These are phyloP conservation scores for Ibidorhyncha struthersii DNA, from an alignment of 2,113 vertebrate genomes.

Conservation along the genomic window DNA sequence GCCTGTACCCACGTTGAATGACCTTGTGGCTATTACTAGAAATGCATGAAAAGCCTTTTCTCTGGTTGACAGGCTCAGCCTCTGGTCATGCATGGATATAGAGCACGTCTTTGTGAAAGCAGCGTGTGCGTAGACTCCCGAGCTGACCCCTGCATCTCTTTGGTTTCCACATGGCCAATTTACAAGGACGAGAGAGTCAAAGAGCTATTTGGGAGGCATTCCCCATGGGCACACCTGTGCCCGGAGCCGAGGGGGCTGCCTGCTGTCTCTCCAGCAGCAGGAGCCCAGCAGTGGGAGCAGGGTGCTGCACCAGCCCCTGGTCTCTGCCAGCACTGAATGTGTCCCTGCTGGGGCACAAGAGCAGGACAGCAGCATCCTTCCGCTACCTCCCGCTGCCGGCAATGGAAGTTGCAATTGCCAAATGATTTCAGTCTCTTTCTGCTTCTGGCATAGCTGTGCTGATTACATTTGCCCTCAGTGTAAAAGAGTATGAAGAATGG, in stretches of 20 bases:
- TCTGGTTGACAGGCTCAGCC: background rate
- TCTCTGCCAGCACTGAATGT: background rate
- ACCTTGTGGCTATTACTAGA: conserved; percentile 38
- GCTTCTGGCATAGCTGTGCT: background rate
- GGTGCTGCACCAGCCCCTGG: background rate
- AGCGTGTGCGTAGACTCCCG: background rate
- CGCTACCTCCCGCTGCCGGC: background rate
- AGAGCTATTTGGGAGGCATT: background rate
- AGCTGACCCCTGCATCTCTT: background rate
- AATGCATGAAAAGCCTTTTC: conserved; percentile 33
- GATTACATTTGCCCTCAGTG: background rate
- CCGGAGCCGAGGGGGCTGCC: fast-evolving
- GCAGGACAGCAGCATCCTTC: background rate
- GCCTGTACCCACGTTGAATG: background rate
- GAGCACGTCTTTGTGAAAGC: background rate
- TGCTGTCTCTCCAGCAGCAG: background rate
- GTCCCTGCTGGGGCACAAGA: background rate
- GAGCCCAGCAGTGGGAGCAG: background rate
- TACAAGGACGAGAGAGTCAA: background rate
- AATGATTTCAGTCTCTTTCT: background rate
- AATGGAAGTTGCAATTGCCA: background rate
- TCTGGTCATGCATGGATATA: background rate
- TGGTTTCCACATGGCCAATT: background rate
- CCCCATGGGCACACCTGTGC: background rate
- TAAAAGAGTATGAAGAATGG: background rate